phyloP scores from a whole-genome alignment of 2,797 vertebrate species.

The Megalops cyprinoides region DNA sequence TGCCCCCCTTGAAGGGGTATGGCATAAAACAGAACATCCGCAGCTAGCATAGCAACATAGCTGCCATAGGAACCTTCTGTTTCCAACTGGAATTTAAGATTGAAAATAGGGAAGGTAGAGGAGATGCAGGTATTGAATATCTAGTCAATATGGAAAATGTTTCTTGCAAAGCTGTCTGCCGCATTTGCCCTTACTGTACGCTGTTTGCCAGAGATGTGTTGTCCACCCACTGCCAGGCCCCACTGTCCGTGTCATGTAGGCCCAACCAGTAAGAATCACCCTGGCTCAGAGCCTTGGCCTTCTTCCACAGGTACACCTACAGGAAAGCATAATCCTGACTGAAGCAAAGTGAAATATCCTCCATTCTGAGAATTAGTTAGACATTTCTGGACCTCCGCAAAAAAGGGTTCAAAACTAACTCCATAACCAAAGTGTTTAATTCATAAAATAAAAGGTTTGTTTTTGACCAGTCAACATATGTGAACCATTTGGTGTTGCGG shows the following conservation, averaged over 20 bases:
- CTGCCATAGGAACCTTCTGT: too few relatives aligned
- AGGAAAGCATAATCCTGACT: background rate
- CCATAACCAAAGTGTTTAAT: background rate
- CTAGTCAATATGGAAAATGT: too few relatives aligned
- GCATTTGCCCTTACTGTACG: slow-evolving; percentile 38
- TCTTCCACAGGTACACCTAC: slow-evolving; percentile 50
- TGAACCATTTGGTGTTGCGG: background rate
- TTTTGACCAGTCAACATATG: background rate
- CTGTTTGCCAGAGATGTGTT: slow-evolving; percentile 35
- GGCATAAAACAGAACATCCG: too few relatives aligned
- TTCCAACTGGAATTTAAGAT: too few relatives aligned
- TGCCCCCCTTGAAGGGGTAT: background rate
- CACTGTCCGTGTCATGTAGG: slow-evolving; percentile 33
- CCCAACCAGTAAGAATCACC: slow-evolving; percentile 58
- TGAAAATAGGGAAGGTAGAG: too few relatives aligned
- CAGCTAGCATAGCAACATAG: too few relatives aligned
- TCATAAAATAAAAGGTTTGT: background rate
- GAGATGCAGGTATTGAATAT: too few relatives aligned
- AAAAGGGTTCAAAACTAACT: too few relatives aligned
- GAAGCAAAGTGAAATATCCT: background rate
- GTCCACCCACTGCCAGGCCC: slow-evolving; percentile 48
- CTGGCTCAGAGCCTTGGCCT: slow-evolving; percentile 49
- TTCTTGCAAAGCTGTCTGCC: background rate
- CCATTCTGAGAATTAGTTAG: background rate
- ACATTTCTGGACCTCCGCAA: too few relatives aligned